Evolutionary conservation across 2,113 vertebrate species (phyloP).

Genomic region (Scopus umbretta): DNA sequence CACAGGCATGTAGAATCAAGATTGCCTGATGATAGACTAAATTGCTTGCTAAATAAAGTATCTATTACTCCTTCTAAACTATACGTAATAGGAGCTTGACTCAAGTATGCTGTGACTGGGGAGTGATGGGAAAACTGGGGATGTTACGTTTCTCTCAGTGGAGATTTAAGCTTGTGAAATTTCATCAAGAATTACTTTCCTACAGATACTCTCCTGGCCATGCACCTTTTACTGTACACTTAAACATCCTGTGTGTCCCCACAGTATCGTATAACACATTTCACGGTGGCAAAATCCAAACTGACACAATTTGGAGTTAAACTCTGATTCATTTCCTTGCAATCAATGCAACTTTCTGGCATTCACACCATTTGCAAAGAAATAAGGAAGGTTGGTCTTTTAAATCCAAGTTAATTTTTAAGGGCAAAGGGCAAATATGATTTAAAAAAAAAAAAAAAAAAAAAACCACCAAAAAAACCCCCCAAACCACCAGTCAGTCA

Average conservation of each 20-base stretch:
- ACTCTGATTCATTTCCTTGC: slow-evolving; percentile 20
- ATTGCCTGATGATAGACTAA: background rate
- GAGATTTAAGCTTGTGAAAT: background rate
- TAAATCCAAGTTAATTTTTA: background rate
- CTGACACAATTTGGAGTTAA: background rate
- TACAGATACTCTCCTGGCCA: background rate
- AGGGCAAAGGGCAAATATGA: background rate
- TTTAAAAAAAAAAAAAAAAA: background rate
- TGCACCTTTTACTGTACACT: background rate
- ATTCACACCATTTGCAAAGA: background rate
- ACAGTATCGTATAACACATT: background rate
- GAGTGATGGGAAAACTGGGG: background rate
- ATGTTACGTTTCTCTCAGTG: background rate
- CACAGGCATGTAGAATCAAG: background rate
- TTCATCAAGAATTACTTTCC: background rate
- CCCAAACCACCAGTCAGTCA: background rate
- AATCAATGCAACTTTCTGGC: background rate
- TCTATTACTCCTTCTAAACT: background rate
- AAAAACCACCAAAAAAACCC: too few relatives aligned
- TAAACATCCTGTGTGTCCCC: background rate
- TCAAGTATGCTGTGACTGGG: background rate
- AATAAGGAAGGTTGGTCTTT: background rate
- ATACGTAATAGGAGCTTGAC: background rate
- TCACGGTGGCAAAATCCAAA: background rate
- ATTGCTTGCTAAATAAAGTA: background rate